Evolutionary conservation across 2,797 vertebrate genomes (phyloP).

Genomic region (Falco biarmicus): DNA sequence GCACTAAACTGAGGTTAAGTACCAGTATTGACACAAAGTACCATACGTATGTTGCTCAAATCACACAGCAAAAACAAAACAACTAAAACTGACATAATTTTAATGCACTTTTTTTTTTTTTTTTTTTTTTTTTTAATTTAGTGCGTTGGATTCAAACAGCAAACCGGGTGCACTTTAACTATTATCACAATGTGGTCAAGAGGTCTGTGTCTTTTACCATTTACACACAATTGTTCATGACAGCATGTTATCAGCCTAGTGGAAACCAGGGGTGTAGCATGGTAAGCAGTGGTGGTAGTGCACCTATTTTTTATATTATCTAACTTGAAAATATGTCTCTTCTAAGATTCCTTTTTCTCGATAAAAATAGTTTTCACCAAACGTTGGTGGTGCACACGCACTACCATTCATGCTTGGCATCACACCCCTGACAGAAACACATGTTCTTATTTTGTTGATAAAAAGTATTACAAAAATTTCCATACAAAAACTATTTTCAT

Average conservation of each 20-base stretch:
- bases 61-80: conserved; percentile 58
- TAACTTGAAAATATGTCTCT: conserved; percentile 98
- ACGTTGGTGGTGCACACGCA: conserved; percentile 88
- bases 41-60: conserved; percentile 22
- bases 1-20: conserved; percentile 20
- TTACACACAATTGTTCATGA: conserved; percentile 91
- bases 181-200: conserved; percentile 95
- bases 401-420: conserved; percentile 86
- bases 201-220: conserved; percentile 91
- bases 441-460: conserved; percentile 90
- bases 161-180: conserved; percentile 94
- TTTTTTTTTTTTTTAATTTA: conserved; percentile 85
- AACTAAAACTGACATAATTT: conserved; percentile 79
- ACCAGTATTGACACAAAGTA: conserved; percentile 40
- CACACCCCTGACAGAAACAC: conserved; percentile 81
- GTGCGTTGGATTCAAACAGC: conserved; percentile 95
- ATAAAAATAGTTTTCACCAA: conserved; percentile 98
- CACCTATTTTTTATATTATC: conserved; percentile 84
- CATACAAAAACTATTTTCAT: conserved; percentile 98
- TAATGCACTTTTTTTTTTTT: conserved; percentile 76
- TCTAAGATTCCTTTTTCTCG: conserved; percentile 93
- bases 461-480: conserved; percentile 99
- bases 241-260: conserved; percentile 87
- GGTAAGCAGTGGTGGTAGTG: conserved; percentile 86
- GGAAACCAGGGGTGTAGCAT: conserved; percentile 87